Evolutionary conservation across 2,113 vertebrate genomes (phyloP), one percentile per base, ranked within the genome.

Genomic region (Dipodomys ordii): DNA sequence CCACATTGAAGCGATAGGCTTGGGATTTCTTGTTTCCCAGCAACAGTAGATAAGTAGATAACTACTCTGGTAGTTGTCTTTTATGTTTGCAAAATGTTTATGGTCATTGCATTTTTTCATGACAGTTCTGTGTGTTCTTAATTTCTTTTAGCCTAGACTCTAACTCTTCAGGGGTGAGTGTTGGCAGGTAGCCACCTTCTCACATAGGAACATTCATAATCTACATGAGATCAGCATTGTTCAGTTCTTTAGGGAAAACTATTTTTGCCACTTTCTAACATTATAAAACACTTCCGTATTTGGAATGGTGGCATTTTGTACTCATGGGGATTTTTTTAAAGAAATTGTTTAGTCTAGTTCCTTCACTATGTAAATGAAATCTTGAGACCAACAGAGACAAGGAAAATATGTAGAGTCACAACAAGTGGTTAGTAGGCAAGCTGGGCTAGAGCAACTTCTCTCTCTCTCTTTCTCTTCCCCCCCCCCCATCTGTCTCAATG

Each of bases 271-370:
- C 8, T 83, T 90, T 84, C 68, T 62, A 74, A 39, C 15, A 22
- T 88, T 82, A 76, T 85, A 79, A 93, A 94, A 87, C 65, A 82
- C 62, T 92, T 87, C 65, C 65, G 18, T 93, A 71, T 94, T 94
- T 90, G 88, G 86, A 95, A 83, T 71, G 93, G 69, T 88, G 74
- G 88, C 60, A 88, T 94, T 94, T 90, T 88, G 76, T 82, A 72
- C 83, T 95, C 46, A 19, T 44, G 81, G 62, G 39, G n/a, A 68
- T 94, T 95, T 94, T 93, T 35, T 68, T 20, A 49, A 88, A 92
- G 84, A 89, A 53, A 86, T 83, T 86, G 3, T 81, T 83, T 83
- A 4, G 25, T 92, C 49, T 65, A n/a, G 44, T 74, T 65, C 22
- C 87, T 94, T 95, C 28, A 68, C 90, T 83, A 64, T 77, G 68